These are phyloP conservation scores for Marcusenius ussheri DNA, from an alignment of 2,113 vertebrate genomes.

Conservation along the genomic window DNA sequence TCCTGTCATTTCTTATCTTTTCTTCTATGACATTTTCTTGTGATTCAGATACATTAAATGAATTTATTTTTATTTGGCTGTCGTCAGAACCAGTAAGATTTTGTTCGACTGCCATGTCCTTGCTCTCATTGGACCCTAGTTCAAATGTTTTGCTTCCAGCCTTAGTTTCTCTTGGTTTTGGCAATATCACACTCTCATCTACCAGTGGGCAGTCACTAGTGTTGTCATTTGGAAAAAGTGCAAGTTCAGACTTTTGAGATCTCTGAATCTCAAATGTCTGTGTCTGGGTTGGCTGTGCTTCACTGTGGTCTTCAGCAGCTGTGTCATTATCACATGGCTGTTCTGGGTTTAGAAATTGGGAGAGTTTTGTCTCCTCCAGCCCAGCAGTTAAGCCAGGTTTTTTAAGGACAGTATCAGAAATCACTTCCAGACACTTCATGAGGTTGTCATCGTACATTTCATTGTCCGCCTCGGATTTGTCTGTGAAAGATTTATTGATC, in stretches of 20 bases:
- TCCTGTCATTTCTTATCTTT: conserved; percentile 19
- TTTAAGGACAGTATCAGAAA: conserved; percentile 52
- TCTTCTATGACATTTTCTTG: conserved; percentile 35
- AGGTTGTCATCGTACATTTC: conserved; percentile 46
- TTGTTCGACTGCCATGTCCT: conserved; percentile 34
- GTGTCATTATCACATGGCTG: conserved; percentile 40
- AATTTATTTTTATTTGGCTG: conserved; percentile 30
- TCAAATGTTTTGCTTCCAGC: conserved; percentile 31
- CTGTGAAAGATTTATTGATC: conserved; percentile 23
- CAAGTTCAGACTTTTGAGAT: conserved; percentile 42
- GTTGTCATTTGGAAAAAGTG: conserved; percentile 40
- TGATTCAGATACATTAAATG: conserved; percentile 31
- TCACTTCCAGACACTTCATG: conserved; percentile 59
- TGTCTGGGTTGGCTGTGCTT: conserved; percentile 36
- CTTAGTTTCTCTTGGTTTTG: conserved; percentile 34
- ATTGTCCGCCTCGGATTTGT: conserved; percentile 55
- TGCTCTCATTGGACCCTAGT: conserved; percentile 27
- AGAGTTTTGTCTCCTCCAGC: conserved; percentile 39
- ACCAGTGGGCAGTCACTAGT: conserved; percentile 35
- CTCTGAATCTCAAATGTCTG: conserved; percentile 17
- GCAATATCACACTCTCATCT: conserved; percentile 43
- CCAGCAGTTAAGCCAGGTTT: conserved; percentile 43
- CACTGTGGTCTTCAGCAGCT: conserved; percentile 29
- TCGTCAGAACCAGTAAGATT: conserved; percentile 30
- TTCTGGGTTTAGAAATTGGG: conserved; percentile 43